Conservation (phyloP, 2,113 vertebrate species). For the Pseudopodoces humilis region DNA sequence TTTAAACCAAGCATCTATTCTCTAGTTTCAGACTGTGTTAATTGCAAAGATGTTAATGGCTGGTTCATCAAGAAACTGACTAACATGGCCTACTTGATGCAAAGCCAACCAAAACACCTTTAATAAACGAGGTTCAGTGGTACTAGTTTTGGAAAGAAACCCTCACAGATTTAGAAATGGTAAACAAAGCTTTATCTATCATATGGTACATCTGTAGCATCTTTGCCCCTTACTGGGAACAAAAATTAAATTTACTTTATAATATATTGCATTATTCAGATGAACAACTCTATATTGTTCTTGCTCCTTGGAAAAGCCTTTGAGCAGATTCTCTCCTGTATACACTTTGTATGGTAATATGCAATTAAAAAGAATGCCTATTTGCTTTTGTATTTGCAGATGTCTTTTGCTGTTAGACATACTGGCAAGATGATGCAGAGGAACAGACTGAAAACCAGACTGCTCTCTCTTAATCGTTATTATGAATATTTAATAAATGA, state of each 20-base stretch:
- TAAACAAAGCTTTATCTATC: neutral
- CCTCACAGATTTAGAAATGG: neutral
- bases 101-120: neutral
- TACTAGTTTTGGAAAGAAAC: neutral
- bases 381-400: neutral
- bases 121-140: neutral
- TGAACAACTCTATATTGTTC: neutral
- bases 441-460: neutral
- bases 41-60: neutral
- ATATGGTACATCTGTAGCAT: neutral
- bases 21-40: neutral
- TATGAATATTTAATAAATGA: conserved; percentile 50
- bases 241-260: neutral
- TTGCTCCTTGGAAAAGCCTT: neutral
- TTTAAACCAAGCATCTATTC: neutral
- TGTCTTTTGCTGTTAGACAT: neutral
- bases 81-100: neutral
- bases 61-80: neutral
- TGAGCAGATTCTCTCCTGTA: neutral
- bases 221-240: neutral
- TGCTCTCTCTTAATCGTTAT: neutral
- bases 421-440: neutral
- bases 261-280: neutral
- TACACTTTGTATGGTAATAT: neutral
- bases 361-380: neutral